Evolutionary conservation across 2,888 invertebrate genomes (phyloP), one percentile per base, ranked within the genome.

Genomic region (Andrena bucephala): DNA sequence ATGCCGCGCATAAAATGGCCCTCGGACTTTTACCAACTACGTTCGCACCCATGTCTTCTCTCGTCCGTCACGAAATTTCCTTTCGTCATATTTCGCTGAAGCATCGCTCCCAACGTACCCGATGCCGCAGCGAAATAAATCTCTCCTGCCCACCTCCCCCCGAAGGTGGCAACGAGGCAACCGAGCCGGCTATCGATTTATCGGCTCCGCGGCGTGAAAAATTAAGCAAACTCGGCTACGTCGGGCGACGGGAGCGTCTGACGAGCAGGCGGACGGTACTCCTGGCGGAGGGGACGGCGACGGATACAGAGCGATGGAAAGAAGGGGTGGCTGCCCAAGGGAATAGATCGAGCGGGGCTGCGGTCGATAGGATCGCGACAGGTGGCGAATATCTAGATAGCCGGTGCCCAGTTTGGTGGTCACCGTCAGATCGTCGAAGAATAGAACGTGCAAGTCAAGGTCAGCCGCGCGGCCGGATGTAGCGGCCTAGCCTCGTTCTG

Each of bases 391-490:
- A 81, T 77, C 83, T 85, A 82, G 76, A 85, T 85, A 74, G 82
- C 60, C 54, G 50, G 60, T 69, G 68, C 63, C 1, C 42, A 42
- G 70, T 80, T 72, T 50, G 77, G 75, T 78, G 81, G 84, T 79
- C 81, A 70, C 71, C 20, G 81, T 69, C 75, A 72, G 42, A 84
- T 82, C 81, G 70, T 2, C 31, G 50, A 85, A 85, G 83, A 86
- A 86, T 85, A 83, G 80, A 75, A 20, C 73, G 71, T 66, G 69
- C 71, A 69, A 85, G 70, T 66, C 85, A 86, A 86, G 86, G 86
- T 86, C 85, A 83, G 81, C 68, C 73, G 68, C 31, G 68, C 72
- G 86, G 74, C 85, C 83, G 85, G 86, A 86, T 86, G 85, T 85
- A 85, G 76, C 77, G 71, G 83, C 83, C 85, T 83, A 85, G 72